Base-by-base conservation (phyloP, 2,113 vertebrate genomes). In the Gallinago paraguaiae region DNA sequence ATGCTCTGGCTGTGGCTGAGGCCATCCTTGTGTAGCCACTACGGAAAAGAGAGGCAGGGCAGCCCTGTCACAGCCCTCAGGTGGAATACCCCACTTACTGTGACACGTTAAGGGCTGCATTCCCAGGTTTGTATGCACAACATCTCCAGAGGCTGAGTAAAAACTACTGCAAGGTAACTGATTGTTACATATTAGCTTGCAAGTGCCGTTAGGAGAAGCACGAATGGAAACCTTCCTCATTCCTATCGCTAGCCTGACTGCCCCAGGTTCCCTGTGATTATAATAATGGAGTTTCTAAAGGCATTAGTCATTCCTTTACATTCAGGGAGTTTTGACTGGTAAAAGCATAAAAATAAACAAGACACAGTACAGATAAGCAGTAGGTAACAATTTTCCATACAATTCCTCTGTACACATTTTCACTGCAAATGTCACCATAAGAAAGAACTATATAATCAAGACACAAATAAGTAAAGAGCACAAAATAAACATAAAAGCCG, bases 291-390 rank as follows among this genome's bases (percentile, higher is more conserved):
- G 54, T 56, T 93, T 82, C 46, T 87, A 75, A 88, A 64, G 18
- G 31, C 30, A 71, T 72, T 82, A 93, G 60, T 85, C 1, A 88
- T 83, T 93, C 31, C 54, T 59, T 76, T 96, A 86, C 15, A 56
- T 91, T 91, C 53, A 20, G 25, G 31, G 83, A 92, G 45, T 79
- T 92, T 91, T 87, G 74, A 76, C 94, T 75, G 28, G 43, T 57
- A 89, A 67, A 82, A 14, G 50, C 64, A 92, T 67, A 84, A 95
- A 90, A 96, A 93, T 89, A 97, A 94, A 72, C 88, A 93, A 91
- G 72, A 81, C 31, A 43, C 18, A 53, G 57, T 69, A 79, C 46
- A 86, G 86, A 88, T 54, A 94, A 87, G 53, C n/a, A 46, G 39
- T 50, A 90, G 30, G 86, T 93, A 93, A 75, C 65, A 86, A 88